These are phyloP conservation scores for Adelges cooleyi DNA, from an alignment of 1,140 invertebrate species.

Conservation along the genomic window DNA sequence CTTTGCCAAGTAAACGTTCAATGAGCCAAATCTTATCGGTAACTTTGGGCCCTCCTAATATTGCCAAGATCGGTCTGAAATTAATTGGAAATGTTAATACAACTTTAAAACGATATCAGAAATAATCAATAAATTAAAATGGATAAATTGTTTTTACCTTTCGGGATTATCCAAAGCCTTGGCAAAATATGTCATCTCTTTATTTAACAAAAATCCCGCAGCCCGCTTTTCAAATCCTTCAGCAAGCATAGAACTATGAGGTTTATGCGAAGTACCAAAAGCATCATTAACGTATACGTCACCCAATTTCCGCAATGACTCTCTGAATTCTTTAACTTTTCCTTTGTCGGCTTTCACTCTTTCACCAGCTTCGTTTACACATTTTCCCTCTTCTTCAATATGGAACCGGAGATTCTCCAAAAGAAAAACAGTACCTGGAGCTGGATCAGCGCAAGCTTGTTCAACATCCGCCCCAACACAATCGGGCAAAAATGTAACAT, in stretches of 20 bases:
- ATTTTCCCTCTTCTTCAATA: conserved; percentile 96
- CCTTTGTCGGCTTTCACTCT: conserved; percentile 80
- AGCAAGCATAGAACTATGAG: conserved; percentile 88
- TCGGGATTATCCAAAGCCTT: conserved; percentile 95
- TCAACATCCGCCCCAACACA: conserved; percentile 92
- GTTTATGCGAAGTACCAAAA: conserved; percentile 97
- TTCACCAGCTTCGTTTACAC: conserved; percentile 73
- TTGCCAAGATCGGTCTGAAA: conserved; percentile 31
- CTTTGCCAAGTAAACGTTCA: conserved; percentile 95
- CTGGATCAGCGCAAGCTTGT: conserved; percentile 74
- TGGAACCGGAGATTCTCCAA: conserved; percentile 96
- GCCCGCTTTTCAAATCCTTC: conserved; percentile 79
- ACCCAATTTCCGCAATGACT: conserved; percentile 84
- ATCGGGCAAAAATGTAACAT: conserved; percentile 80
- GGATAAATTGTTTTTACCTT: conserved; percentile 39
- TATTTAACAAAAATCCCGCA: conserved; percentile 92
- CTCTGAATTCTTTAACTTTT: conserved; percentile 73
- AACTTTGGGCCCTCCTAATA: conserved; percentile 66
- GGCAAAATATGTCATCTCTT: conserved; percentile 94
- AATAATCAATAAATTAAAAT: background rate
- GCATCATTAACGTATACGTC: conserved; percentile 99
- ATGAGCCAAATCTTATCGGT: conserved; percentile 98
- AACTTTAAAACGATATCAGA: background rate
- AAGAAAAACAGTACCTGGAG: conserved; percentile 76
- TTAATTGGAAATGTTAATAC: background rate